A percentile compares a stretch with the other conserved stretches of the same genome.
Conservation (phyloP, 2,113 vertebrate species). For the Odontophorus gujanensis region DNA sequence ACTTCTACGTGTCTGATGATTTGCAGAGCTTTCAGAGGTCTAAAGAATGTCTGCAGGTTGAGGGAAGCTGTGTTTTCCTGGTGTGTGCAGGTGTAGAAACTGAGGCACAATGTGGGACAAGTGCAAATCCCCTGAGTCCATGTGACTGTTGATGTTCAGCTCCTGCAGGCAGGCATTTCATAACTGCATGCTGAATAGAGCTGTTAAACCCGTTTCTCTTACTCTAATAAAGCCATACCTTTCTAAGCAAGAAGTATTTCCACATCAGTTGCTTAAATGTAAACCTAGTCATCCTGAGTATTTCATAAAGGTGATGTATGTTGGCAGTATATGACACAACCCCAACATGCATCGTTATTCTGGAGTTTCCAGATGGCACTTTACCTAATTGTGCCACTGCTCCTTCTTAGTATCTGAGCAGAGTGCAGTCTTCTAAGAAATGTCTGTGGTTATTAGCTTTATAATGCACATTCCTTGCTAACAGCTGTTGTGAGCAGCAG, state of each 20-base stretch:
- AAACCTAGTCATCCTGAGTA: neutral
- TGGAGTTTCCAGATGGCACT: constrained; percentile 4
- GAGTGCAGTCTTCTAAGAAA: neutral
- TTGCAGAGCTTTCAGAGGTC: neutral
- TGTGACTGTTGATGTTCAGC: neutral
- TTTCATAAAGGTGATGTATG: neutral
- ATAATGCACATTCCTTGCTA: neutral
- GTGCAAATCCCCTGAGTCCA: neutral
- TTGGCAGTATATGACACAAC: neutral
- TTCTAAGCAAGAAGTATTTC: neutral
- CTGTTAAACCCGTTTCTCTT: neutral
- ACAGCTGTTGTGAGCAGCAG: constrained; percentile 38
- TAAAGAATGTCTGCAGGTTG: neutral
- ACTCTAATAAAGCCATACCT: constrained; percentile 26
- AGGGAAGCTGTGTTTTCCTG: neutral
- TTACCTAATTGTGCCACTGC: neutral
- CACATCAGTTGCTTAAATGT: neutral
- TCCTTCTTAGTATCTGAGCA: neutral
- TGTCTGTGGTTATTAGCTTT: constrained; percentile 27
- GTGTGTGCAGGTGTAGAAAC: neutral
- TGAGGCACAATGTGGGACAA: neutral
- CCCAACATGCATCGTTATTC: fast-evolving
- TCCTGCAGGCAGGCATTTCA: neutral
- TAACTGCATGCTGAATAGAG: fast-evolving
- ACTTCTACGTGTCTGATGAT: neutral